Percentiles rank a stretch among this genome's conserved stretches.
Evolutionary conservation across 2,113 vertebrate genomes (phyloP).

Genomic region (Malurus cyaneus): DNA sequence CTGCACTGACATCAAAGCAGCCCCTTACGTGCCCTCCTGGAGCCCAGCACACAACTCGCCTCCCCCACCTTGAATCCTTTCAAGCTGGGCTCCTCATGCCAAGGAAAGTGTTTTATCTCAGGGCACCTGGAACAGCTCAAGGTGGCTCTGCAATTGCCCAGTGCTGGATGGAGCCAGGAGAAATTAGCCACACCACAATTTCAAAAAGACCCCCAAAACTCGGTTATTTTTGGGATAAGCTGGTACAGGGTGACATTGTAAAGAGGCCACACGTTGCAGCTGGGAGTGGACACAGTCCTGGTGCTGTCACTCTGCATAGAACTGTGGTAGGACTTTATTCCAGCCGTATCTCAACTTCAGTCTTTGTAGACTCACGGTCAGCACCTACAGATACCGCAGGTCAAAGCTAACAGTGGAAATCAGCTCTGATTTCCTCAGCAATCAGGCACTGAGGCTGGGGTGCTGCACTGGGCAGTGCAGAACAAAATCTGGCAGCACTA

Average conservation of each 20-base stretch:
- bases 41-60: neutral
- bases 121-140: fast-evolving
- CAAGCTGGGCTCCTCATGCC: neutral
- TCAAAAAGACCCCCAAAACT: neutral
- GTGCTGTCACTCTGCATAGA: neutral
- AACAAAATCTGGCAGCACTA: neutral
- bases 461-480: neutral
- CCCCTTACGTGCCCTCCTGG: neutral
- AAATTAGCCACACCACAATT: fast-evolving
- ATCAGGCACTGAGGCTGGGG: fast-evolving
- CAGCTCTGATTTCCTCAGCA: neutral
- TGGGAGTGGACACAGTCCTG: neutral
- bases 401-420: neutral
- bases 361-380: neutral
- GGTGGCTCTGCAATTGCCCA: neutral
- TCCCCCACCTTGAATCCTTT: neutral
- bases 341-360: fast-evolving
- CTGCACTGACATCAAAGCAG: neutral
- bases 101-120: neutral
- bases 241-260: neutral
- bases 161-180: neutral
- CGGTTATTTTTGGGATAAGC: neutral
- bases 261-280: neutral
- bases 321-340: neutral
- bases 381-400: neutral